Percentiles rank a stretch among this genome's conserved stretches.
These are phyloP conservation scores for Erythrocebus patas DNA, from an alignment of 2,113 vertebrate genomes.

Conservation along the genomic window DNA sequence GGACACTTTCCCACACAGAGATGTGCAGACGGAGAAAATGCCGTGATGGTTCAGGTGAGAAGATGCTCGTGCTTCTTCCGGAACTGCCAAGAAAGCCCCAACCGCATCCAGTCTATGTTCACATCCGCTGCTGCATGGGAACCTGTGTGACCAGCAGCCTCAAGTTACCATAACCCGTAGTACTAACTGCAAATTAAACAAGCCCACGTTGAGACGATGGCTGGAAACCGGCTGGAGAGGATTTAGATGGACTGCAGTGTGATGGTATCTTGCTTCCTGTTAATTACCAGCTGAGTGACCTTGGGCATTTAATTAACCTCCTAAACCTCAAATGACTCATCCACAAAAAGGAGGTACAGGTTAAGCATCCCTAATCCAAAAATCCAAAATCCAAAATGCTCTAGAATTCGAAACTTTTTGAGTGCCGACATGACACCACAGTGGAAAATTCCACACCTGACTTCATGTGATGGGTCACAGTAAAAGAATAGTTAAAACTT, in stretches of 20 bases:
- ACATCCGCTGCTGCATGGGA: not conserved
- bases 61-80: not conserved
- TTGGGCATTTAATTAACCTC: not conserved
- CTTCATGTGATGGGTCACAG: not conserved
- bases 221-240: not conserved
- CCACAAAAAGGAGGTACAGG: not conserved
- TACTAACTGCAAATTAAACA: not conserved
- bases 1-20: not conserved
- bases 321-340: not conserved
- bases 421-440: not conserved
- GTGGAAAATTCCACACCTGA: not conserved
- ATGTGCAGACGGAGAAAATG: not conserved
- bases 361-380: not conserved
- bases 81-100: not conserved
- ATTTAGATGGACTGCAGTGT: not conserved
- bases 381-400: not conserved
- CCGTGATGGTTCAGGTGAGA: not conserved
- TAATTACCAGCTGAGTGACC: not conserved
- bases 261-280: not conserved
- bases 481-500: not conserved
- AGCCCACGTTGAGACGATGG: not conserved
- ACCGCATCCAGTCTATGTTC: accelerated
- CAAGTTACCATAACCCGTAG: not conserved
- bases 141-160: not conserved
- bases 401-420: not conserved